Evolutionary conservation across 2,888 invertebrate genomes (phyloP).

Genomic region (Lissonota sp.): DNA sequence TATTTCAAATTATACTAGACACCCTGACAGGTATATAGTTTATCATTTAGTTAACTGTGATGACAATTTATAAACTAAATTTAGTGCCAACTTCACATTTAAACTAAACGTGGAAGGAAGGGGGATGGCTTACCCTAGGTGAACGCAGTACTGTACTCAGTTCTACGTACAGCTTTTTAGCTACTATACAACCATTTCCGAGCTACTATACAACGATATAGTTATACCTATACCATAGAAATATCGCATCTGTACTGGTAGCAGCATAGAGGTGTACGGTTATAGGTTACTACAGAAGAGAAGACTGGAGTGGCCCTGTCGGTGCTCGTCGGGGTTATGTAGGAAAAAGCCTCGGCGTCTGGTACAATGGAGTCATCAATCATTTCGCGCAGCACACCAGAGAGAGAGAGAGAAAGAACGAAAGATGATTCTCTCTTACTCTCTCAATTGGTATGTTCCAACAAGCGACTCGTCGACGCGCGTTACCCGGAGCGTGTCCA

Average conservation of each 20-base stretch:
- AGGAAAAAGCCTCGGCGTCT: constrained; percentile 59
- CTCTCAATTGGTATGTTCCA: constrained; percentile 49
- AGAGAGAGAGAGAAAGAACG: constrained; percentile 59
- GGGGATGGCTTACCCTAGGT: too few species aligned
- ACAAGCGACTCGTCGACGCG: constrained; percentile 44
- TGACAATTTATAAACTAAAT: too few species aligned
- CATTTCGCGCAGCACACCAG: constrained; percentile 78
- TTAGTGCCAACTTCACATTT: too few species aligned
- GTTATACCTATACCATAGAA: background rate
- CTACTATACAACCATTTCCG: constrained; percentile 8
- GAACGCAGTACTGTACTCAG: too few species aligned
- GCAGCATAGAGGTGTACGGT: constrained; percentile 29
- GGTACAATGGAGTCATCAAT: constrained; percentile 83
- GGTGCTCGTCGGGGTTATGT: constrained; percentile 58
- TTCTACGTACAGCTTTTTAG: constrained; percentile 37
- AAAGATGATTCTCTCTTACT: constrained; percentile 20
- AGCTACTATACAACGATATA: constrained; percentile 27
- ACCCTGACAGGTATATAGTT: too few species aligned
- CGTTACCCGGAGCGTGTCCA: constrained; percentile 47
- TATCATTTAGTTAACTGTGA: too few species aligned
- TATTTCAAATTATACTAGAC: too few species aligned
- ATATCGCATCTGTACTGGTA: constrained; percentile 45
- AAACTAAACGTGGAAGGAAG: too few species aligned
- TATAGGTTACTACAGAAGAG: constrained; percentile 37
- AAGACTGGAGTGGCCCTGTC: constrained; percentile 56